Evolutionary conservation across 2,797 vertebrate genomes (phyloP).

Genomic region (Channa striata): DNA sequence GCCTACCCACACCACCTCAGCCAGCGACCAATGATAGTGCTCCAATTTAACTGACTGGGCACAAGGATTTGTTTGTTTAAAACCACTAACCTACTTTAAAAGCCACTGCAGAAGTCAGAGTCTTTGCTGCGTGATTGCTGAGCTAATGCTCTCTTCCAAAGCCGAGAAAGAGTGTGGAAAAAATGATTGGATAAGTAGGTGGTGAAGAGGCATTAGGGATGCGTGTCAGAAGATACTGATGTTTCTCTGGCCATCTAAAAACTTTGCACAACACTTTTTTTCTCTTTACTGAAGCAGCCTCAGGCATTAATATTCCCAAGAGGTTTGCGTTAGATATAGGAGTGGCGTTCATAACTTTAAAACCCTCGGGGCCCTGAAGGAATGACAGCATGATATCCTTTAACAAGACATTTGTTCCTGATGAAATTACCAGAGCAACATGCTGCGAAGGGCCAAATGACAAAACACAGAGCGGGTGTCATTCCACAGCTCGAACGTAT

Average conservation of each 20-base stretch:
- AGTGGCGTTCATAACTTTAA: constrained; percentile 19
- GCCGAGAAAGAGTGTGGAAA: constrained; percentile 34
- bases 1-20: constrained; percentile 71
- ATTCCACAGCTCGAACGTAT: constrained; percentile 59
- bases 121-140: constrained; percentile 62
- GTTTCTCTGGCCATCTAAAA: constrained; percentile 1
- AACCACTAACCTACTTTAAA: constrained; percentile 82
- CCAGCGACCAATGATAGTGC: constrained; percentile 71
- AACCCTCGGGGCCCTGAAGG: constrained; percentile 5
- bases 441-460: constrained; percentile 10
- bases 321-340: constrained; percentile 8
- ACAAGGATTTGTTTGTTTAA: constrained; percentile 78
- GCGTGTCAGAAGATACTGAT: constrained; percentile 2
- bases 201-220: constrained; percentile 21
- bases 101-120: constrained; percentile 55
- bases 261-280: constrained; percentile 16
- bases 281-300: background rate
- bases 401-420: constrained; percentile 42
- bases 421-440: constrained; percentile 35
- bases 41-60: constrained; percentile 77
- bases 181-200: constrained; percentile 5
- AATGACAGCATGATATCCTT: constrained; percentile 36
- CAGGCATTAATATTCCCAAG: constrained; percentile 2
- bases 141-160: constrained; percentile 59
- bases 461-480: constrained; percentile 29